These are phyloP conservation scores for Panthera leo DNA, from an alignment of 2,113 vertebrate genomes.

Conservation along the genomic window DNA sequence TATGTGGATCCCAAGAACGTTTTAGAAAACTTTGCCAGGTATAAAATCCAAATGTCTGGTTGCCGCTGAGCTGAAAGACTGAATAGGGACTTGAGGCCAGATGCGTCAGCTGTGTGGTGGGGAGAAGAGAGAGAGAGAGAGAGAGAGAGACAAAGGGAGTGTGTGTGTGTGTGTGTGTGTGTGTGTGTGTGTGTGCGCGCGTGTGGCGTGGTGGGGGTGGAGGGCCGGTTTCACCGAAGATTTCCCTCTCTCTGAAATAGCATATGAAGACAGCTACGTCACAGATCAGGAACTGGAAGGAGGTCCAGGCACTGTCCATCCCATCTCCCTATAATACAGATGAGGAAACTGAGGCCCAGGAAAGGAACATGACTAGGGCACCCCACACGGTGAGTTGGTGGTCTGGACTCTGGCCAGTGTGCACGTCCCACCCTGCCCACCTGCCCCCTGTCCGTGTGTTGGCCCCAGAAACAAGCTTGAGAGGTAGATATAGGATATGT, in stretches of 20 bases:
- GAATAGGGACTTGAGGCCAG: background rate
- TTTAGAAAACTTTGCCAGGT: slow-evolving; percentile 22
- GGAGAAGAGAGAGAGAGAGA: too few species aligned
- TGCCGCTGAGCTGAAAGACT: background rate
- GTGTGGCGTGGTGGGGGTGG: background rate
- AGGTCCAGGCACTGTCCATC: background rate
- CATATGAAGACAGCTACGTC: background rate
- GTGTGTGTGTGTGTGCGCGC: background rate
- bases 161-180: background rate
- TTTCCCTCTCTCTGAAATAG: background rate
- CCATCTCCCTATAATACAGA: background rate
- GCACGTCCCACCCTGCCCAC: too few species aligned
- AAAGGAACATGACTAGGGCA: background rate
- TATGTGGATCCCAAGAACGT: slow-evolving; percentile 21
- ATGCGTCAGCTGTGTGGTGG: background rate
- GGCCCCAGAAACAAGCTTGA: too few species aligned
- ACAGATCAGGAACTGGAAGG: background rate
- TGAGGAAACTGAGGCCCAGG: background rate
- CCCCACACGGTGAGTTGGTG: background rate
- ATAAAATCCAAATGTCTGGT: slow-evolving; percentile 52
- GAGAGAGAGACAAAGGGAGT: background rate
- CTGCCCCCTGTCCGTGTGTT: background rate
- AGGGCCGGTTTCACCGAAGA: accelerated
- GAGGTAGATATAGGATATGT: too few species aligned
- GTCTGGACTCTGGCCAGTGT: background rate